These are phyloP conservation scores for Noctua comes DNA, from an alignment of 2,888 invertebrate species.

Conservation along the genomic window DNA sequence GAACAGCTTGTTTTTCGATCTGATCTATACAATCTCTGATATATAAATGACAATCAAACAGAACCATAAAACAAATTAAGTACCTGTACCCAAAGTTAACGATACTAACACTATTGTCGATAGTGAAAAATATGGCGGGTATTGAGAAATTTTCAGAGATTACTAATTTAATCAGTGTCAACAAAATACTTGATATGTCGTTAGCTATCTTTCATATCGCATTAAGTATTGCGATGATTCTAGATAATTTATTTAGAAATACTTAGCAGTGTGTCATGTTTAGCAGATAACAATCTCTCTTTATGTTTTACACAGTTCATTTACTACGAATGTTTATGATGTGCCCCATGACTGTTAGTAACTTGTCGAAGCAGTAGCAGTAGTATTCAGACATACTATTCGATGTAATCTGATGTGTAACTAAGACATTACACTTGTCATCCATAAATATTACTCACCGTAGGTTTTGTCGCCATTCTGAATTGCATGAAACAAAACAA, in stretches of 20 bases:
- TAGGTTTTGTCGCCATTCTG: slow-evolving; percentile 50
- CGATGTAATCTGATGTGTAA: slow-evolving; percentile 21
- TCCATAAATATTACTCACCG: slow-evolving; percentile 48
- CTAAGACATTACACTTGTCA: slow-evolving; percentile 37
- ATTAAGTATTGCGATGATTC: slow-evolving; percentile 39
- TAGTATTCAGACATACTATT: slow-evolving; percentile 12
- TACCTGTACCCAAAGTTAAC: slow-evolving; percentile 1
- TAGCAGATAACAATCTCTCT: slow-evolving; percentile 18
- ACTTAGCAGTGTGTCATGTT: slow-evolving; percentile 14
- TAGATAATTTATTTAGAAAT: slow-evolving; percentile 43
- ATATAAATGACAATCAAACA: slow-evolving; percentile 20
- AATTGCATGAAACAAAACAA: slow-evolving; percentile 62
- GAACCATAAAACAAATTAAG: slow-evolving; percentile 9
- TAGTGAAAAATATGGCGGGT: slow-evolving; percentile 16
- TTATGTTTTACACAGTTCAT: slow-evolving; percentile 26
- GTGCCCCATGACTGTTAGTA: not conserved
- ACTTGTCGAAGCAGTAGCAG: slow-evolving; percentile 11
- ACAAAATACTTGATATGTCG: slow-evolving; percentile 41
- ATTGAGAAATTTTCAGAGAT: slow-evolving; percentile 27
- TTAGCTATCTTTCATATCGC: slow-evolving; percentile 43
- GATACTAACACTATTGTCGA: slow-evolving; percentile 18
- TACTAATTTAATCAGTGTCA: slow-evolving; percentile 41
- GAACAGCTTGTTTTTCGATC: slow-evolving; percentile 13
- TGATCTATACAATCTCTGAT: slow-evolving; percentile 7
- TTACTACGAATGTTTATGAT: slow-evolving; percentile 14